Evolutionary conservation across 2,888 invertebrate genomes (phyloP), one percentile per base, ranked within the genome.

Genomic region (Drosophila incognita): DNA sequence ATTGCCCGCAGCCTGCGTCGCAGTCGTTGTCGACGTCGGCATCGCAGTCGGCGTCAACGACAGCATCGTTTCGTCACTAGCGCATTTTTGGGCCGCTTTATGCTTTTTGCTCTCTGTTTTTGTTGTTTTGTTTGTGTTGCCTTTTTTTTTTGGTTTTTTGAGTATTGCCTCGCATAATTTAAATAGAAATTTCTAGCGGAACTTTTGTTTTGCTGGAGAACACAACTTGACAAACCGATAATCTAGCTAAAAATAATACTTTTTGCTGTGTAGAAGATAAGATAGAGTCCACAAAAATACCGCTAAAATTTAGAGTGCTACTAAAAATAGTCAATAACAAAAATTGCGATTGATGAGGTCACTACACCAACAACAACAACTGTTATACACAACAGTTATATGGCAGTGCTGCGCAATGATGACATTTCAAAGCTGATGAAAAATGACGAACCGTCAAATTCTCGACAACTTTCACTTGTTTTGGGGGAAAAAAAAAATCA

Each of bases 11-110:
- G 71, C 46, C 24, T 2, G 27, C 63, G 72, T 64, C 69, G 78
- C 67, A 53, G 76, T 63, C 49, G 11, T 2, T 29, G 56, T 21
- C 21, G n/a, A 15, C 36, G 8, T 46, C 51, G 13, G 1, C 29
- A 58, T 38, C 31, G 8, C 52, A 13, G 56, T 40, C 15, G 27
- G n/a, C 63, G 27, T 35, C 31, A 35, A 42, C 27, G 62, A n/a
- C 59, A 42, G 27, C 72, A 63, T 54, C 42, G 53, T 83, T 86
- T 82, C 84, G 83, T 82, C 82, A 86, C 74, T 63, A 65, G 65
- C 62, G 57, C 65, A 64, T 70, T 86, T 77, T 69, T 64, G 42
- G 51, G 46, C 52, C 65, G 24, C 33, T 38, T 46, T 56, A 48
- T 52, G 60, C 29, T 54, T 53, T 53, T 60, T 53, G 27, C 51